Conservation (phyloP, 2,888 invertebrate genomes). For the Diloba caeruleocephala region DNA sequence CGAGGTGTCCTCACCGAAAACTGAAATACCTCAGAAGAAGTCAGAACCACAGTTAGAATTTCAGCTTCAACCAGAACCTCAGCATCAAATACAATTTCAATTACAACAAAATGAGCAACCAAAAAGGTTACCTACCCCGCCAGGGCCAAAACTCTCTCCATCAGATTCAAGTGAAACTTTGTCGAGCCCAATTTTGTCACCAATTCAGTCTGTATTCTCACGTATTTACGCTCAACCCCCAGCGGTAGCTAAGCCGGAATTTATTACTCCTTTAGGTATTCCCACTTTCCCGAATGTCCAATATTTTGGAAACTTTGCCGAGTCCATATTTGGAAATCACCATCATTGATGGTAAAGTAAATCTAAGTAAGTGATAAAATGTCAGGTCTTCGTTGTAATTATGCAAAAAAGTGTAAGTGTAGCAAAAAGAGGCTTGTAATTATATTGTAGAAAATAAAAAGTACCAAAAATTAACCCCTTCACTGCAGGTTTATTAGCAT, state of each 20-base stretch:
- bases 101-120: slow-evolving; percentile 14
- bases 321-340: slow-evolving; percentile 63
- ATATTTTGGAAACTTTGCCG: slow-evolving; percentile 77
- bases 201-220: slow-evolving; percentile 11
- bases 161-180: not conserved
- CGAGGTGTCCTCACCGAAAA: slow-evolving; percentile 14
- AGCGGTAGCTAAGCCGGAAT: slow-evolving; percentile 34
- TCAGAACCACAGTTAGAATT: slow-evolving; percentile 2
- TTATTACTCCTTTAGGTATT: slow-evolving; percentile 33
- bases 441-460: not conserved
- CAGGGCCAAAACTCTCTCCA: not conserved
- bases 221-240: slow-evolving; percentile 52
- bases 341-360: slow-evolving; percentile 1
- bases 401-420: no score
- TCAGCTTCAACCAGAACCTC: not conserved
- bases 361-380: slow-evolving; percentile 1
- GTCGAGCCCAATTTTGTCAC: not conserved
- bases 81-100: no score
- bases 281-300: slow-evolving; percentile 73
- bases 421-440: no score
- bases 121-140: not conserved
- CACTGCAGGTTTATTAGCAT: no score
- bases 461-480: slow-evolving; percentile 17
- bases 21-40: slow-evolving; percentile 13
- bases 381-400: no score